Evolutionary conservation across 2,888 invertebrate genomes (phyloP).

Genomic region (Geophilus truncorum): DNA sequence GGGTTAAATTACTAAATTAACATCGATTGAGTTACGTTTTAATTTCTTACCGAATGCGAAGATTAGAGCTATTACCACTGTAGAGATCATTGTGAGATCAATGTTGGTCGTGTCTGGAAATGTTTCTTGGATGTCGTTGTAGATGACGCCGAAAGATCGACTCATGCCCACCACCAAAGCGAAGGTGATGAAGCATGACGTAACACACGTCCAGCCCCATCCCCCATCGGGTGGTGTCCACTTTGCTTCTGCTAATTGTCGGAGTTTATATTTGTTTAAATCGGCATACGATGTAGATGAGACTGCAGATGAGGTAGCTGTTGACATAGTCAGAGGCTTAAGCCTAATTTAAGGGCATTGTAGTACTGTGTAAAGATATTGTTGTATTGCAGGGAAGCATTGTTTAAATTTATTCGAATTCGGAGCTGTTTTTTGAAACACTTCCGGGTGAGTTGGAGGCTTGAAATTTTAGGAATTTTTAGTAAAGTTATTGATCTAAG

Average conservation of each 20-base stretch:
- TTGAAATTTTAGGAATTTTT: too few species aligned
- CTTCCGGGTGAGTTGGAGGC: too few species aligned
- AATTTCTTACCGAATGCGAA: not conserved
- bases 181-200: not conserved
- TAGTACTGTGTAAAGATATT: too few species aligned
- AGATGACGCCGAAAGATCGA: conserved; percentile 13
- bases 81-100: not conserved
- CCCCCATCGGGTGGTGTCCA: not conserved
- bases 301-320: too few species aligned
- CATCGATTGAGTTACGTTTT: not conserved
- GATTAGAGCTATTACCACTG: not conserved
- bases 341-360: too few species aligned
- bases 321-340: too few species aligned
- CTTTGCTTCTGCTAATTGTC: not conserved
- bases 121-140: not conserved
- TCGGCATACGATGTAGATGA: too few species aligned
- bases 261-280: too few species aligned
- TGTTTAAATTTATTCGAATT: too few species aligned
- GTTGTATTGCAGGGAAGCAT: too few species aligned
- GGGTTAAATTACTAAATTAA: conserved; percentile 36
- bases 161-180: not conserved
- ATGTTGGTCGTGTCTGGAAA: not conserved
- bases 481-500: too few species aligned
- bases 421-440: too few species aligned
- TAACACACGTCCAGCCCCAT: conserved; percentile 11